phyloP scores from a whole-genome alignment of 2,797 vertebrate genomes.

The Melanotaenia nigrans region DNA sequence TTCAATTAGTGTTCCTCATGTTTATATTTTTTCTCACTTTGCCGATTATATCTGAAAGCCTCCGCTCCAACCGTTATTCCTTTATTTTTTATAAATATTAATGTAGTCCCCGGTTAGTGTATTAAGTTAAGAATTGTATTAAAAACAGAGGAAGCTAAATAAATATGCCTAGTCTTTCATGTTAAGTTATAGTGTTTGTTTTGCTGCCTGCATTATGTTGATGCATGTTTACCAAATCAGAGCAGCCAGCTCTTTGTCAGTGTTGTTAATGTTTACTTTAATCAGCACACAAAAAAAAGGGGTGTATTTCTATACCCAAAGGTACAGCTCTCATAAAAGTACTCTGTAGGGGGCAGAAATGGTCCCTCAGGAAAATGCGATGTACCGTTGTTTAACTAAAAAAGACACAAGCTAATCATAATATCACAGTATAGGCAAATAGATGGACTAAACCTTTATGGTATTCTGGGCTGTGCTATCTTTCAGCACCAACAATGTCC shows the following conservation, averaged over 20 bases:
- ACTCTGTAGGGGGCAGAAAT: neutral
- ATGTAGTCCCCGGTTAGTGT: neutral
- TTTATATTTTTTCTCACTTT: slow-evolving; percentile 24
- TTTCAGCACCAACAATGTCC: neutral
- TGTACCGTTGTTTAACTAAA: neutral
- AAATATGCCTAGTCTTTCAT: neutral
- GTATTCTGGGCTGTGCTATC: no score
- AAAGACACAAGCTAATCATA: neutral
- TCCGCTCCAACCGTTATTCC: slow-evolving; percentile 1
- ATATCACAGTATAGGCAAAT: neutral
- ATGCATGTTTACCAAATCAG: neutral
- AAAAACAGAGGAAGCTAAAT: neutral
- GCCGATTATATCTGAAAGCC: slow-evolving; percentile 5
- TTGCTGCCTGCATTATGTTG: neutral
- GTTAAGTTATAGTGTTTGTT: neutral
- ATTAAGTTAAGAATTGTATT: neutral
- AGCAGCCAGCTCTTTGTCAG: neutral
- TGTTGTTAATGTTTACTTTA: neutral
- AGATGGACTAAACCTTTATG: no score
- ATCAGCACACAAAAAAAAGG: neutral
- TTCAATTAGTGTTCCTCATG: slow-evolving; percentile 26
- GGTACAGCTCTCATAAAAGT: neutral
- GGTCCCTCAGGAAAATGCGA: neutral
- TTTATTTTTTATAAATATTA: slow-evolving; percentile 22
- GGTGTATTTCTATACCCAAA: neutral